Percentiles rank a stretch among this genome's conserved stretches.
Conservation (phyloP, 2,888 invertebrate species). For the Flexamia atlantica region DNA sequence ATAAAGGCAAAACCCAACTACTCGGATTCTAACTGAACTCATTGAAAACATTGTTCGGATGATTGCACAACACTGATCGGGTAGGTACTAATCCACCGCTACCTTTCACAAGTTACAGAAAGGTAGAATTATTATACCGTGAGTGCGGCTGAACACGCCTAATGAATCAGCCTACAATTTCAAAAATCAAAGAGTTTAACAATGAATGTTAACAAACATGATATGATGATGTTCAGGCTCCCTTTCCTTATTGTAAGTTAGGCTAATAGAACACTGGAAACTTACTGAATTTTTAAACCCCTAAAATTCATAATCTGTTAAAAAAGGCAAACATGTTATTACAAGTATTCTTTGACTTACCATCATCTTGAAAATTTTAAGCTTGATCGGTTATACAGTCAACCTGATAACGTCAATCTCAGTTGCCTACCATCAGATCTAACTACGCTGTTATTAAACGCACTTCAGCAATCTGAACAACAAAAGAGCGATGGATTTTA, state of each 20-base stretch:
- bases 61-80: no score
- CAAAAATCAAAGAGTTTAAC: neutral
- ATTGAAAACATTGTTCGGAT: no score
- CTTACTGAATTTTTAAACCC: neutral
- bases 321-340: neutral
- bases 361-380: slow-evolving; percentile 10
- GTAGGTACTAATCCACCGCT: no score
- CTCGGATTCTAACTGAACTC: no score
- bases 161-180: no score
- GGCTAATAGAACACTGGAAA: no score
- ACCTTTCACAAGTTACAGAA: no score
- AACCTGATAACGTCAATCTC: slow-evolving; percentile 5
- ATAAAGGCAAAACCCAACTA: no score
- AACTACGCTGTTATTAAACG: neutral
- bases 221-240: neutral
- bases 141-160: no score
- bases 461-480: neutral
- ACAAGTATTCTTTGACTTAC: neutral
- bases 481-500: neutral
- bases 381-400: neutral
- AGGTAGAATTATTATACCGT: no score
- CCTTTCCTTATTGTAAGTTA: neutral
- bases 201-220: neutral
- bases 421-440: neutral
- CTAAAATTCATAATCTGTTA: neutral